phyloP scores from a whole-genome alignment of 1,140 invertebrate species.

The Tetragonula clypearis region DNA sequence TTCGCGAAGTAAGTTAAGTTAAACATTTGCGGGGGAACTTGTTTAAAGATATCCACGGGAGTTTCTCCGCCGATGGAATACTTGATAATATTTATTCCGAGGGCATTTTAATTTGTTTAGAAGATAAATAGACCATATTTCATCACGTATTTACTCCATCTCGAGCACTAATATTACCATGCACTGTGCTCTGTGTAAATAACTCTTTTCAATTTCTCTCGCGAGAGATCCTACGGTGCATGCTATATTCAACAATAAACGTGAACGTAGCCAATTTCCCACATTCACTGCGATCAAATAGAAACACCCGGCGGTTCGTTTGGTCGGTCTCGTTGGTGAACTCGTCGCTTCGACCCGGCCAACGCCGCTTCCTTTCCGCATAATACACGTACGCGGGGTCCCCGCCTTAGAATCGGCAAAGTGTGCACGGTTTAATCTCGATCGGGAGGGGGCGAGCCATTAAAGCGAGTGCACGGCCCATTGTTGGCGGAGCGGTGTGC shows the following conservation, averaged over 20 bases:
- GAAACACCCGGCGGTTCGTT: not conserved
- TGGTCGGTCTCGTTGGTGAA: not conserved
- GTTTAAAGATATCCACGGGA: not conserved
- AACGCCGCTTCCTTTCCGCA: conserved; percentile 13
- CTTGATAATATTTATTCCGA: not conserved
- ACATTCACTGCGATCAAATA: not conserved
- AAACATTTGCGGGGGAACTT: not conserved
- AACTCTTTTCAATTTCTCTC: not conserved
- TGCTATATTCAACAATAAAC: not conserved
- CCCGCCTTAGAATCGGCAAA: conserved; percentile 27
- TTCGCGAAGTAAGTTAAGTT: not conserved
- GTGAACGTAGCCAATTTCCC: not conserved
- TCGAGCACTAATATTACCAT: not conserved
- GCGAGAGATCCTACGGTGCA: not conserved
- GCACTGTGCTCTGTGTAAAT: not conserved
- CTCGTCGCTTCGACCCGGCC: not conserved
- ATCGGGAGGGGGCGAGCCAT: conserved; percentile 35
- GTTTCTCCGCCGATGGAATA: not conserved
- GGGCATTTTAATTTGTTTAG: not conserved
- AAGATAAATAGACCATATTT: not conserved
- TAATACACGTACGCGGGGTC: conserved; percentile 24
- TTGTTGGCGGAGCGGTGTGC: conserved; percentile 37
- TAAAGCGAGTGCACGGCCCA: conserved; percentile 50
- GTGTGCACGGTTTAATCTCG: conserved; percentile 50
- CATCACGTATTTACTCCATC: not conserved